Base-by-base conservation (phyloP, 2,797 vertebrate genomes). In the Eutrigla gurnardus region DNA sequence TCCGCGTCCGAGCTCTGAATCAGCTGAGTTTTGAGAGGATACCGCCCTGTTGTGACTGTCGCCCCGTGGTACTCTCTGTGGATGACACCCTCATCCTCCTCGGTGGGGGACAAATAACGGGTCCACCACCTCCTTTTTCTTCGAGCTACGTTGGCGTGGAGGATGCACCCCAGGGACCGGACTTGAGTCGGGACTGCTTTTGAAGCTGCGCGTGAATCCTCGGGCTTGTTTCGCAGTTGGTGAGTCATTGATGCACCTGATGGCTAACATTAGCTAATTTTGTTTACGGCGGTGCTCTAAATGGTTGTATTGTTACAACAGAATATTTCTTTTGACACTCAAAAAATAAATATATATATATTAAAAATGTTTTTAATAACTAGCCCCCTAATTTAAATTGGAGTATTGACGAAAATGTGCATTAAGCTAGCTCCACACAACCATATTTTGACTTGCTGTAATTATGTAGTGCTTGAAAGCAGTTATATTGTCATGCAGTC, bases 241-340 rank as follows among this genome's bases (percentile, higher is more conserved):
- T 94, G 93, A 95, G 94, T 95, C 93, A 92, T 57, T 88, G 77
- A 86, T 91, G 86, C 88, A 89, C 85, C 88, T 89, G 85, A 77
- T 77, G n/a, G 81, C 79, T 73, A 61, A 33, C 14, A 15, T 57
- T 10, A 75, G 57, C 63, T 65, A 59, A 77, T 77, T 18, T 9
- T 72, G 70, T 79, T 74, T 63, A 65, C 37, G 6, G 45, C 11
- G 5, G 11, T 32, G 35, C 35, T 17, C 9, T 39, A 6, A 49
- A 49, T n/a, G 6, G 14, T 4, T 50, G 12, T 75, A 7, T 12
- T 36, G 2, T 14, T 52, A 53, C 10, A 13, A n/a, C 14, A 59
- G 0, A 42, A 14, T 17, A 46, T 57, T 47, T 54, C 6, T 5
- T 18, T 9, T 17, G 6, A 40, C 15, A 8, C 5, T 35, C 4